phyloP scores from a whole-genome alignment of 2,888 invertebrate genomes.

The Caenorhabditis japonica region DNA sequence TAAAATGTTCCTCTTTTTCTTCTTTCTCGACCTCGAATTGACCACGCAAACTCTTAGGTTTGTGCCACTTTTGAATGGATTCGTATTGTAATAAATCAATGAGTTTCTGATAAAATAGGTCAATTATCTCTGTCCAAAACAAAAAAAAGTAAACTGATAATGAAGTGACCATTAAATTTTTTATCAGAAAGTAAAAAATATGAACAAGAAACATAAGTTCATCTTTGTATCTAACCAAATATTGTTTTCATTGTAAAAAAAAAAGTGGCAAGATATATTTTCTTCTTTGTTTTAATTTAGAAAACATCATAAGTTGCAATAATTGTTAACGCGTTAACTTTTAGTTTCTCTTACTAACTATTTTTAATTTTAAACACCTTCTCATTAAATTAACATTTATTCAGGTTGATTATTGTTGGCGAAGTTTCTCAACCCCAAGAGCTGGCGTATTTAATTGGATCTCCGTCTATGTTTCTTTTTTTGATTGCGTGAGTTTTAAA shows the following conservation, averaged over 20 bases:
- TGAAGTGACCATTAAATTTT: constrained; percentile 12
- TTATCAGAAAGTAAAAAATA: too few species aligned
- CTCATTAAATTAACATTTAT: background rate
- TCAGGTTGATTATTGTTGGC: constrained; percentile 41
- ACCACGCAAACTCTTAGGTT: too few species aligned
- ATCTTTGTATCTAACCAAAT: too few species aligned
- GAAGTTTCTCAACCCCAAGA: constrained; percentile 44
- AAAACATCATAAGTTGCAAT: too few species aligned
- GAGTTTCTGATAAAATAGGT: constrained; percentile 11
- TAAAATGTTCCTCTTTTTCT: background rate
- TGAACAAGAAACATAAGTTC: too few species aligned
- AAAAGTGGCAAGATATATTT: too few species aligned
- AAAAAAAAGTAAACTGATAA: constrained; percentile 18
- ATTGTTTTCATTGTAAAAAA: too few species aligned
- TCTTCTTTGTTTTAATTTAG: too few species aligned
- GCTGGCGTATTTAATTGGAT: constrained; percentile 43
- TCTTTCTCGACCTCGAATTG: background rate
- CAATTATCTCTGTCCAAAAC: constrained; percentile 1
- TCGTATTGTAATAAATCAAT: too few species aligned
- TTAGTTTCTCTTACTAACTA: background rate
- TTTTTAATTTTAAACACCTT: background rate
- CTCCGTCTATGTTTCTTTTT: constrained; percentile 52
- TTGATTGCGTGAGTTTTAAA: constrained; percentile 52
- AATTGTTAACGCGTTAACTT: too few species aligned
- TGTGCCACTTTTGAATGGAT: too few species aligned